phyloP scores from a whole-genome alignment of 2,113 vertebrate species.

The Ifrita kowaldi region DNA sequence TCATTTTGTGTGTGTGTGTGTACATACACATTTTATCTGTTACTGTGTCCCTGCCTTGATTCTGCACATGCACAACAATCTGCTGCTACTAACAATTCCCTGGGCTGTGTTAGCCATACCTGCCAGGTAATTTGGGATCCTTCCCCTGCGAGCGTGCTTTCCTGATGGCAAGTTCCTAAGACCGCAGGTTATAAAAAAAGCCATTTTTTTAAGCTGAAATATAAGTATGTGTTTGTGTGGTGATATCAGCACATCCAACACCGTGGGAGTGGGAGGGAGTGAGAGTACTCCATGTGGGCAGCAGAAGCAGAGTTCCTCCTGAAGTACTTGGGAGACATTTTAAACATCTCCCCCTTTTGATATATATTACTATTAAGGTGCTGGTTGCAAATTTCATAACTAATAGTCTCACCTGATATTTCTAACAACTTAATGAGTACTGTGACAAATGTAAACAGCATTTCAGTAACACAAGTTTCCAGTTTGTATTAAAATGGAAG shows the following conservation, averaged over 20 bases:
- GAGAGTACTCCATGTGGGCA: background rate
- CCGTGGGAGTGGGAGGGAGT: accelerated
- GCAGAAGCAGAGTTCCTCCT: background rate
- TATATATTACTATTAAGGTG: background rate
- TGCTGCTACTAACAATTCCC: background rate
- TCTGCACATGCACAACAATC: background rate
- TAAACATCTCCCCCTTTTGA: background rate
- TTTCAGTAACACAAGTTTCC: background rate
- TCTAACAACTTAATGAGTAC: background rate
- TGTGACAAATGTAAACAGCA: background rate
- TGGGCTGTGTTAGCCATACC: background rate
- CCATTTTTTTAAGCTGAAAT: background rate
- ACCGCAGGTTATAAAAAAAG: background rate
- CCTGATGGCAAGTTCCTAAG: background rate
- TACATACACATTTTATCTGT: background rate
- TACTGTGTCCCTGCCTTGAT: background rate
- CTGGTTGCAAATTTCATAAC: background rate
- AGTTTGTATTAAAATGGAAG: background rate
- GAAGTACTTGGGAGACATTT: background rate
- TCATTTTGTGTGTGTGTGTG: background rate
- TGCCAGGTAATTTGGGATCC: background rate
- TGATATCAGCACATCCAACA: background rate
- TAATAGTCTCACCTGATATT: background rate
- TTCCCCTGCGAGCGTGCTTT: background rate
- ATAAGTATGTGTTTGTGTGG: background rate